A percentile compares a stretch with the other conserved stretches of the same genome.
Conservation (phyloP, 2,888 invertebrate species). For the Stictocephala bisonia region DNA sequence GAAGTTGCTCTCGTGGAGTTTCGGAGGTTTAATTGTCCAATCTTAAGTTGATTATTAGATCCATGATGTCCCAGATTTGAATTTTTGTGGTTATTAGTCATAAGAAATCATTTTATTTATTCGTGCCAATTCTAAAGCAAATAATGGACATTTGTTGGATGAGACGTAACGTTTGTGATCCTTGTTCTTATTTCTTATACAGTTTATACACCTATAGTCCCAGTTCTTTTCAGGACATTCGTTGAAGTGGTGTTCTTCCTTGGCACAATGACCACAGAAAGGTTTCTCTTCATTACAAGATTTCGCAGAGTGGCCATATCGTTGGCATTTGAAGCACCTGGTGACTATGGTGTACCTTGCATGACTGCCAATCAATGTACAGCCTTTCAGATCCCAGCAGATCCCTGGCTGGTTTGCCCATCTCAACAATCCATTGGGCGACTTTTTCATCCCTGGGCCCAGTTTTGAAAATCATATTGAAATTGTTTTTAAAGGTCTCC, state of each 20-base stretch:
- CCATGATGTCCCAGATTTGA: too few relatives aligned
- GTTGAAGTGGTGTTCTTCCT: constrained; percentile 8
- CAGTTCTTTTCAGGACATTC: not conserved
- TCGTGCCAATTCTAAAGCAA: too few relatives aligned
- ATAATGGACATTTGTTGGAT: too few relatives aligned
- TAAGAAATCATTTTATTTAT: too few relatives aligned
- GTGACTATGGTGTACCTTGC: constrained; percentile 43
- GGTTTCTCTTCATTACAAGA: constrained; percentile 1
- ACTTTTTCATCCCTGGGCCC: not conserved
- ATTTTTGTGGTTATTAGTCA: too few relatives aligned
- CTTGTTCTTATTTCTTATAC: not conserved
- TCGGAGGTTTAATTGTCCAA: constrained; percentile 21
- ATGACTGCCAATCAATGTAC: constrained; percentile 48
- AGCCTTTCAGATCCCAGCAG: constrained; percentile 21
- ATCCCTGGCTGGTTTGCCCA: not conserved
- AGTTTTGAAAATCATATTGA: not conserved
- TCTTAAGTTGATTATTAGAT: too few relatives aligned
- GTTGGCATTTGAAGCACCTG: constrained; percentile 54
- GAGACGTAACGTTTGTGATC: too few relatives aligned
- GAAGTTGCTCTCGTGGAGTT: not conserved
- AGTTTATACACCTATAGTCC: constrained; percentile 5
- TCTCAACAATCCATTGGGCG: not conserved
- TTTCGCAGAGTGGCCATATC: constrained; percentile 50
- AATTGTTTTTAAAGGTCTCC: not conserved
- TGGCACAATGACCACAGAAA: constrained; percentile 49